Base-by-base conservation (phyloP, 2,888 invertebrate genomes). In the Ochlodes sylvanus region DNA sequence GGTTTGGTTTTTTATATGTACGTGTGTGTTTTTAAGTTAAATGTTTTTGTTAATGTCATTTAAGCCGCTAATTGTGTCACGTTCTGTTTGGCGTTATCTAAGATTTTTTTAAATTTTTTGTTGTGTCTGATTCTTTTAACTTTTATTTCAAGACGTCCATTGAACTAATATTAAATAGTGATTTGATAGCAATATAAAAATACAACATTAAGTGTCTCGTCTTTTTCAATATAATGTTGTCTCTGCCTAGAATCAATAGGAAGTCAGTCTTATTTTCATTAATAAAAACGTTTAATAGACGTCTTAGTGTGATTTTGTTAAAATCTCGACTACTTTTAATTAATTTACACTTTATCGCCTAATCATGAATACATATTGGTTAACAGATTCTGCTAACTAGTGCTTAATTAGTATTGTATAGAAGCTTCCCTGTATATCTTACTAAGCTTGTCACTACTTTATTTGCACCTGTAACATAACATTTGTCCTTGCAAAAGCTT, bases 21-120 rank as follows among this genome's bases (percentile, higher is more conserved):
- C 44, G 54, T 60, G n/a, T 42, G 27, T 42, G 38, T 63, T 44
- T 54, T 77, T 83, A 9, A 83, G 81, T 79, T 7, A 47, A 47
- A 17, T 17, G 42, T 72, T 77, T 70, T 70, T 71, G 19, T 76
- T 71, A 63, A 56, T 47, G 42, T 55, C 19, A 21, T 12, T 50
- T 50, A 17, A 47, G 5, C 50, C 9, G 19, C 19, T 50, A 19
- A 50, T 19, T 19, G 17, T 19, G 7, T 44, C 2, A 27, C 5
- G 27, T 27, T 27, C 5, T 27, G 7, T 47, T 47, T 47, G 2
- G 44, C 9, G 15, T 47, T 47, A 4, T 7, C 38, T 38, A 12
- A 12, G 38, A 27, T 5, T 27, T 27, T 2, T 27, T 38, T 12
- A 10, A 38, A 38, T 9, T 38, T 47, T 47, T 17, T 7, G 15